Base-by-base conservation (phyloP, 1,140 invertebrate genomes). In the Sesamia nonagrioides region DNA sequence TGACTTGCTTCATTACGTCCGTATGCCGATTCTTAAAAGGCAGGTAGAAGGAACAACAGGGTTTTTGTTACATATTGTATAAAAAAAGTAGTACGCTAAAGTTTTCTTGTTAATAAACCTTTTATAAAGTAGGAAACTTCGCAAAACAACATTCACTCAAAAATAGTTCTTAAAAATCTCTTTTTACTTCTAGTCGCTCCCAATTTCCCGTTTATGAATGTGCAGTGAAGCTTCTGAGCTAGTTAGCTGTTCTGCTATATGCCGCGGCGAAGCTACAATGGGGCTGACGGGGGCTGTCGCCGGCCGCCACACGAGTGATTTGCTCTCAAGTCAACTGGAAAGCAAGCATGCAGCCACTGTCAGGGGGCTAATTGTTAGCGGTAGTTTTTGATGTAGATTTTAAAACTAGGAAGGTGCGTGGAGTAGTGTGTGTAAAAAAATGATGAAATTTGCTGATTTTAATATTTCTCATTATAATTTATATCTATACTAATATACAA, bases 191-290 rank as follows among this genome's bases (percentile, higher is more conserved):
- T 66, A 42, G 42, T 37, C 17, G 37, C 61, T 18, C 37, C 37
- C 61, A 42, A 66, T 66, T 66, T 66, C 61, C 61, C 61, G 37
- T 42, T 21, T 13, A 18, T 66, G 61, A 66, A 66, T 45, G 61
- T 13, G 9, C 37, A 66, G 37, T 66, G 61, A 40, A 66, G 61
- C 61, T 5, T 40, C 27, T 1, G 6, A 6, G 56, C 56, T 58
- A 50, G 54, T 15, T 33, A 21, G 21, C 37, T 66, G 61, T 42
- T 42, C 42, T 37, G 18, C 37, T 37, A 66, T 11, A 17, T 66
- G 61, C n/a, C 37, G 37, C 37, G 37, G 2, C 33, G 17, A 37
- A 18, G 60, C 37, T 42, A 66, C 61, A 66, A 66, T 66, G 61
- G 9, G 35, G 35, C 37, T 35, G 37, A 18, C 37, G 60, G 37